Evolutionary conservation across 2,797 vertebrate genomes (phyloP).

Genomic region (Spondyliosoma cantharus): DNA sequence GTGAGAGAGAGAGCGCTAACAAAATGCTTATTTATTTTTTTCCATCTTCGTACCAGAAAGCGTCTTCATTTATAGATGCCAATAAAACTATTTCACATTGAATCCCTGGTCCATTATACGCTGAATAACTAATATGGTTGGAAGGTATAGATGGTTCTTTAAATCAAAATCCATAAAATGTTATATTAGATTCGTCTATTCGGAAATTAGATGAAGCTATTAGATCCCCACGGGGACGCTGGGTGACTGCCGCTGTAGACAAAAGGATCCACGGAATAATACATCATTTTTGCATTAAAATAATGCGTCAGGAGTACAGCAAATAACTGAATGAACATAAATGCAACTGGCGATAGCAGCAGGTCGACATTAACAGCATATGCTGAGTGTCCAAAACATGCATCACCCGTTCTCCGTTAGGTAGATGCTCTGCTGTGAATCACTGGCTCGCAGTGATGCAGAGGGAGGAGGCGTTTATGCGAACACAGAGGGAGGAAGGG

Average conservation of each 20-base stretch:
- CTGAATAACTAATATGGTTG: slow-evolving; percentile 9
- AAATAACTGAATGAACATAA: slow-evolving; percentile 10
- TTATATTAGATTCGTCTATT: slow-evolving; percentile 20
- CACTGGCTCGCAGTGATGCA: not conserved
- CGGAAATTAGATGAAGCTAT: slow-evolving; percentile 38
- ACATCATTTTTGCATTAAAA: slow-evolving; percentile 8
- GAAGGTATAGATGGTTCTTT: slow-evolving; percentile 5
- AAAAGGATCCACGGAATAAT: slow-evolving; percentile 12
- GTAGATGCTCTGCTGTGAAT: slow-evolving; percentile 6
- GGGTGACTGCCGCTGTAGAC: slow-evolving; percentile 7
- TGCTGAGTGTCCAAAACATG: not conserved
- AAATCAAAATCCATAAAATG: slow-evolving; percentile 34
- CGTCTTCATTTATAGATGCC: slow-evolving; percentile 16
- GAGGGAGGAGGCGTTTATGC: not conserved
- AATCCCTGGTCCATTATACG: slow-evolving; percentile 1
- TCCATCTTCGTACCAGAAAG: slow-evolving; percentile 11
- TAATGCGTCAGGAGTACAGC: not conserved
- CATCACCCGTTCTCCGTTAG: not conserved
- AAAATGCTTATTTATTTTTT: slow-evolving; percentile 33
- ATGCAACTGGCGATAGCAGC: not conserved
- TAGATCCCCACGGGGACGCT: not conserved
- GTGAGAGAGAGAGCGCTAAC: not conserved
- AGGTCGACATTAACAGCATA: not conserved
- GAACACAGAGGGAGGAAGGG: too few species aligned
- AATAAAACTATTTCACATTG: slow-evolving; percentile 19